Conservation (phyloP, 2,113 vertebrate species). For the Crotophaga sulcirostris region DNA sequence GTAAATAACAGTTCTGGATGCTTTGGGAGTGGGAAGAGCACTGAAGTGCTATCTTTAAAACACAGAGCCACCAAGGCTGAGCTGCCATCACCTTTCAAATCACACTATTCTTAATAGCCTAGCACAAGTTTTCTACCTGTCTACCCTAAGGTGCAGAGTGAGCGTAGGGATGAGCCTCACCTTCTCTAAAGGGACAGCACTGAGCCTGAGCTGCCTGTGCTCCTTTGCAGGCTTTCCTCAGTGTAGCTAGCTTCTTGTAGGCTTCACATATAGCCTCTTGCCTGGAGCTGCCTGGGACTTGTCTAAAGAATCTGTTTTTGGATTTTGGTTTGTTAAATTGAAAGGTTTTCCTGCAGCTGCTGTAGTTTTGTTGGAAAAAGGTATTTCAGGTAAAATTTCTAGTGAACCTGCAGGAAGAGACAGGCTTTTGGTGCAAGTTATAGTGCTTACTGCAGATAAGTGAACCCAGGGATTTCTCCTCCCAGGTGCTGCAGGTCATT, state of each 20-base stretch:
- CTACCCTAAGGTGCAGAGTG: not conserved
- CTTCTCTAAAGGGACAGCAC: not conserved
- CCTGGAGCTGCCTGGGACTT: not conserved
- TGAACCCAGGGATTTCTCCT: not conserved
- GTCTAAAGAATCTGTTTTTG: not conserved
- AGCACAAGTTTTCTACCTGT: not conserved
- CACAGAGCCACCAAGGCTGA: not conserved
- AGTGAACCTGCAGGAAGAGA: not conserved
- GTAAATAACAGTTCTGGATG: not conserved
- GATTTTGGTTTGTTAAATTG: not conserved
- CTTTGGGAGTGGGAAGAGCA: slow-evolving; percentile 8
- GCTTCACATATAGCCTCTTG: not conserved
- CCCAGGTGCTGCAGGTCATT: not conserved
- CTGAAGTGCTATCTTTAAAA: not conserved
- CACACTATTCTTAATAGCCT: not conserved
- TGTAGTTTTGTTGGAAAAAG: not conserved
- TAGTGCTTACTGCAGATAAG: not conserved
- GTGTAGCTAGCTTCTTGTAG: not conserved
- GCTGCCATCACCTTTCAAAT: not conserved
- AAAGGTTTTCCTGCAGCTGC: not conserved
- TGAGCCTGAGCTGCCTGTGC: accelerated
- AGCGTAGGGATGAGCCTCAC: accelerated
- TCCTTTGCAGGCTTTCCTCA: accelerated
- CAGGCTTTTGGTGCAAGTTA: not conserved
- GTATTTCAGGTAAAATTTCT: not conserved